Base-by-base conservation (phyloP, 2,113 vertebrate genomes). In the Aspiorhynchus laticeps region DNA sequence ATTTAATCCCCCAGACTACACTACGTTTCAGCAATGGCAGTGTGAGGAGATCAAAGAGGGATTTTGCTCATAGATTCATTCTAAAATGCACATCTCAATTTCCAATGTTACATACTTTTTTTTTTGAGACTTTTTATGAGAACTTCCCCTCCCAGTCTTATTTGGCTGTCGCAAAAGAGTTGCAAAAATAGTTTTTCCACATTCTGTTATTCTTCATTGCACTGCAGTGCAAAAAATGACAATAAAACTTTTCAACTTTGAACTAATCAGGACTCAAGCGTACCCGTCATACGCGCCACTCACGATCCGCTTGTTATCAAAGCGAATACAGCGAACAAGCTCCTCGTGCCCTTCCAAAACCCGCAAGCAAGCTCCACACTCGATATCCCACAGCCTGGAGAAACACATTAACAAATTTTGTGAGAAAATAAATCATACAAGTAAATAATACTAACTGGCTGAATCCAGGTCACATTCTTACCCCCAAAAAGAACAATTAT, bases 251-350 rank as follows among this genome's bases (percentile, higher is more conserved):
- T 33, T 59, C 28, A 31, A 51, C 43, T 48, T 12, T n/a, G 19
- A 59, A 38, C n/a, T 4, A 36, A 17, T 43, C 75, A 77, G 48
- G 48, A 33, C 6, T 43, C 9, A 17, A 9, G 26, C 97, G 38
- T 92, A 99, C 98, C 98, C 98, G 41, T 99, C 98, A 0, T 99
- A 99, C 87, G 98, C 98, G 36, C 98, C 98, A 15, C 98, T 99
- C 91, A 99, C 98, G 88, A 99, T 99, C 93, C 98, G 96, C 94
- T 99, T 99, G 94, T 99, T 99, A 94, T 99, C 98, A 12, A 99
- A 99, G 88, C 98, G 96, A 94, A 99, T 99, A 91, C 98, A 99
- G 71, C 98, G 97, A 89, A 99, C 98, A 93, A 99, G 90, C 89
- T 99, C 98, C 94, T 99, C 98, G 0, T 99, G 98, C 71, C 98